phyloP scores from a whole-genome alignment of 2,888 invertebrate species.

The Muschampia plurimacula region DNA sequence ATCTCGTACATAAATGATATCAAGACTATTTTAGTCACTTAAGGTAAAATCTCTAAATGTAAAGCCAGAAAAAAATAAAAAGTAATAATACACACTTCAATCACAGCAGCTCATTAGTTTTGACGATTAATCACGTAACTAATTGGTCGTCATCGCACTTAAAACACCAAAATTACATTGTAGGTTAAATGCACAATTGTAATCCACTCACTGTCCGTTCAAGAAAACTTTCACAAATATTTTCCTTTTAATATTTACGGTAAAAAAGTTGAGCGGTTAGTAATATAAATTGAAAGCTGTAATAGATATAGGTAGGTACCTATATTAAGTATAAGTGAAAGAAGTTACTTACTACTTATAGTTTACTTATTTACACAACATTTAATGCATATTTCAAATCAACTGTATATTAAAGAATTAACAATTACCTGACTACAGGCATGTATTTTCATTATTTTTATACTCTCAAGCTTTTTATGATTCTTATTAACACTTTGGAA shows the following conservation, averaged over 20 bases:
- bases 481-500: no score
- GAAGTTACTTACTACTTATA: no score
- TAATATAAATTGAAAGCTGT: no score
- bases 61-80: background rate
- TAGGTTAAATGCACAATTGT: slow-evolving; percentile 7
- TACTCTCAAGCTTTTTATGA: no score
- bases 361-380: no score
- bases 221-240: slow-evolving; percentile 44
- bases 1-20: background rate
- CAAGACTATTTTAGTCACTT: background rate
- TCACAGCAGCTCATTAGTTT: slow-evolving; percentile 26
- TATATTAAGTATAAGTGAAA: no score
- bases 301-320: no score
- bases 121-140: slow-evolving; percentile 32
- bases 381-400: no score
- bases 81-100: slow-evolving; percentile 27
- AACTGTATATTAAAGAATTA: no score
- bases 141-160: slow-evolving; percentile 16
- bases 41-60: background rate
- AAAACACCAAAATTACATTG: slow-evolving; percentile 20
- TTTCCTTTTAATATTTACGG: slow-evolving; percentile 25
- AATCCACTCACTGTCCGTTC: background rate
- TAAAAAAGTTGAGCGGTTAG: no score
- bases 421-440: no score
- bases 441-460: no score